Evolutionary conservation across 2,797 vertebrate species (phyloP).

Genomic region (Tympanoctomys barrerae): DNA sequence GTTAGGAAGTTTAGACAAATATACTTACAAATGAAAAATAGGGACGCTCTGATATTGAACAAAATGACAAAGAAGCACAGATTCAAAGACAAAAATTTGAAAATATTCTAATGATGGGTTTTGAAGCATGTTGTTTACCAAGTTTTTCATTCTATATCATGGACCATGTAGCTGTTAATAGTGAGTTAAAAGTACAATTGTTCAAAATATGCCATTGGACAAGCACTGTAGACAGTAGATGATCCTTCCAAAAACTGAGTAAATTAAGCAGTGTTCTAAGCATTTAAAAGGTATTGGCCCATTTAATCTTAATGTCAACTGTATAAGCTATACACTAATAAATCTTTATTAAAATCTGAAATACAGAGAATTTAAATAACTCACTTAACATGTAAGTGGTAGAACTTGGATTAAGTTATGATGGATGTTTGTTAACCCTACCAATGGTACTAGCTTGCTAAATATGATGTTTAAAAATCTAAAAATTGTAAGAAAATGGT

Average conservation of each 20-base stretch:
- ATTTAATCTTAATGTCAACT: constrained; percentile 36
- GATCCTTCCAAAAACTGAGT: constrained; percentile 12
- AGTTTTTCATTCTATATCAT: background rate
- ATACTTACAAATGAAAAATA: constrained; percentile 46
- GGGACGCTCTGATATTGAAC: background rate
- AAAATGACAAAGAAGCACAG: constrained; percentile 31
- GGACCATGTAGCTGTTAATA: constrained; percentile 27
- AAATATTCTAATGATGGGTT: background rate
- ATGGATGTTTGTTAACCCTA: constrained; percentile 22
- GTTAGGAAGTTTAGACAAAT: constrained; percentile 20
- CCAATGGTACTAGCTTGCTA: background rate
- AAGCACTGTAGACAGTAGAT: background rate
- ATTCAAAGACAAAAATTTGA: constrained; percentile 38
- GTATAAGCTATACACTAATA: background rate
- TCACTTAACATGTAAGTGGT: constrained; percentile 53
- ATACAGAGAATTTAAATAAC: constrained; percentile 8
- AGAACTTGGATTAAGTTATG: background rate
- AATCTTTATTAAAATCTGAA: constrained; percentile 38
- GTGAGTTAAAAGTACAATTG: background rate
- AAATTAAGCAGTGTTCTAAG: constrained; percentile 19
- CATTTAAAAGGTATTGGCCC: constrained; percentile 18
- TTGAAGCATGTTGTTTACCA: constrained; percentile 46
- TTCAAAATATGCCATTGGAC: constrained; percentile 4
- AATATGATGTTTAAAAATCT: constrained; percentile 25
- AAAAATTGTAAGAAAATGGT: constrained; percentile 44